phyloP scores from a whole-genome alignment of 1,140 invertebrate species.

The Dreissena polymorpha region DNA sequence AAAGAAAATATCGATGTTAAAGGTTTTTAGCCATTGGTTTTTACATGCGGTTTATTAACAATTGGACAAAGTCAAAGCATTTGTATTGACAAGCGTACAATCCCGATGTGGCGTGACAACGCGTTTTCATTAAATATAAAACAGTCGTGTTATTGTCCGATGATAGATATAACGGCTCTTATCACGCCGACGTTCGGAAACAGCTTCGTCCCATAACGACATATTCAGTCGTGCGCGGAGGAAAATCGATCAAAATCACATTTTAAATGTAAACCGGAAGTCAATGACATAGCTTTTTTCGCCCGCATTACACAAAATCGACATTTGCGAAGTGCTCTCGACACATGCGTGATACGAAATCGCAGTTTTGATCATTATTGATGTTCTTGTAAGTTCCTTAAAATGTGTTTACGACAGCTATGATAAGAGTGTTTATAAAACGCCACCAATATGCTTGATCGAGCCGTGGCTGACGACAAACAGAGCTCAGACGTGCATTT shows the following conservation, averaged over 20 bases:
- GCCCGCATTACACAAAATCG: conserved; percentile 26
- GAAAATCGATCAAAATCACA: conserved; percentile 46
- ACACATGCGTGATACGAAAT: conserved; percentile 6
- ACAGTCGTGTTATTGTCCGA: no score
- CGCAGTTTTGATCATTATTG: neutral
- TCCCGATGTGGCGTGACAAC: no score
- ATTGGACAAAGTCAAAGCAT: no score
- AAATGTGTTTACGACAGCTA: conserved; percentile 24
- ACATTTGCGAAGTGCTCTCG: conserved; percentile 26
- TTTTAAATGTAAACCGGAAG: conserved; percentile 57
- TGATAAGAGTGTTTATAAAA: conserved; percentile 50
- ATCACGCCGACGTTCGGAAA: no score
- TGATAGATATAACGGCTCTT: no score
- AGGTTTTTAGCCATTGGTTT: no score
- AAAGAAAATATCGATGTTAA: no score
- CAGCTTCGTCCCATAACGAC: neutral
- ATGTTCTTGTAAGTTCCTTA: conserved; percentile 31
- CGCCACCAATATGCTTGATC: neutral
- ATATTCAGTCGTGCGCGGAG: neutral
- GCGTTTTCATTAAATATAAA: no score
- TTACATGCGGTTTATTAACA: no score
- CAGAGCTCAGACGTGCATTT: no score
- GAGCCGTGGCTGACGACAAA: no score
- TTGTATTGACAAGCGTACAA: no score
- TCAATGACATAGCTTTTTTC: conserved; percentile 37